Evolutionary conservation across 2,113 vertebrate genomes (phyloP), one percentile per base, ranked within the genome.

Genomic region (Crotalus tigris): DNA sequence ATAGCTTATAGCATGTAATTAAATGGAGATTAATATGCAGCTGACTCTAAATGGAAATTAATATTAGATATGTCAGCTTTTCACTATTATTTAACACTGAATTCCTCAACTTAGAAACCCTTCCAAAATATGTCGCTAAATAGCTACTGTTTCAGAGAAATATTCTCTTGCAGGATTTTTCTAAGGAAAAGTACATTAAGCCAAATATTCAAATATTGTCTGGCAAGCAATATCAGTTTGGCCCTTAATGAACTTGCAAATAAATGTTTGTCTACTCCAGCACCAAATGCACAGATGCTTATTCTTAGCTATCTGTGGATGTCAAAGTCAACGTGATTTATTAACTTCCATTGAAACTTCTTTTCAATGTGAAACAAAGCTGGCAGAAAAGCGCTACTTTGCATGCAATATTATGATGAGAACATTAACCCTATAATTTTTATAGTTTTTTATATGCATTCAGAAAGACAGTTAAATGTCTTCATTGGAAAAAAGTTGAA

Each of bases 251-350:
- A 97, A 96, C 96, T 90, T 87, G 81, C 91, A 93, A 94, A 97
- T 97, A 97, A 97, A 91, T 97, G 95, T 97, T 97, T 97, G 95
- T 96, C 96, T 95, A 96, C 94, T 95, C 96, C 53, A 95, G 93
- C 92, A 95, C 94, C 95, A 97, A 96, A 96, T 95, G 93, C 94
- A 96, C 96, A 95, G 19, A 0, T 94, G 92, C 95, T 96, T 97
- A 97, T 97, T 97, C 96, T 96, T 33, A 96, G 94, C 95, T 96
- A 94, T 96, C 94, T 90, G 92, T 75, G 87, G 96, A 97, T 96
- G 95, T 97, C 92, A 94, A 93, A 95, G 97, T 97, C 97, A 97
- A 97, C 94, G 94, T 26, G 96, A 98, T 98, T 97, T 97, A 97
- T 96, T 96, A 95, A 96, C 94, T 96, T 95, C 96, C 95, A 96